Base-by-base conservation (phyloP, 2,797 vertebrate genomes). In the Oreochromis mossambicus region DNA sequence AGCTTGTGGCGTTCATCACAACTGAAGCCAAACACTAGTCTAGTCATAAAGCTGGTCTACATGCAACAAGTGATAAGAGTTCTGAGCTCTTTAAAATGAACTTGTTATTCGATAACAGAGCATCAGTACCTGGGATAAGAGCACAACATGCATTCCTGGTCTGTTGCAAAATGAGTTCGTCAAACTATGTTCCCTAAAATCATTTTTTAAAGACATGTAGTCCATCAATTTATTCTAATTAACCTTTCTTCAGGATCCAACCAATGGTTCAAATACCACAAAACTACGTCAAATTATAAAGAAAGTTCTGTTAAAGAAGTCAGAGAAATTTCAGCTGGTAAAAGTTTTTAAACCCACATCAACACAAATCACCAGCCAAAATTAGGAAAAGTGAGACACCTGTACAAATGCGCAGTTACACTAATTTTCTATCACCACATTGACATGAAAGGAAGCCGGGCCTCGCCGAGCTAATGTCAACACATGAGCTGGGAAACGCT, bases 381-480 rank as follows among this genome's bases (percentile, higher is more conserved):
- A 17, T 46, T 7, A 48, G 41, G 41, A 29, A 29, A 29, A 48
- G 41, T 19, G 21, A 19, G 26, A 48, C 43, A 73, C 68, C 68
- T 29, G 68, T 73, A 48, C 68, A 73, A 48, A 48, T n/a, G 2
- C 13, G 6, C 43, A 48, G 24, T 73, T 48, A 12, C 41, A 48
- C 43, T 32, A 3, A 48, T 32, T 82, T 83, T 32, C 78, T 32
- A 46, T 6, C 80, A 26, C 13, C 41, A 9, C 66, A 26, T 1
- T 36, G 51, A 70, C 82, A 63, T 83, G 32, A 83, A 85, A 76
- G 66, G 63, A 41, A 1, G 61, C 36, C 2, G 66, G 55, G 83
- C 70, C 78, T 86, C 68, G 58, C 48, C 9, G 21, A 55, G 81
- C 54, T 77, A 68, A 83, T 14, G 86, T 86, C 85, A 89, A 87